Base-by-base conservation (phyloP, 2,888 invertebrate species). In the Spicauda simplicius region DNA sequence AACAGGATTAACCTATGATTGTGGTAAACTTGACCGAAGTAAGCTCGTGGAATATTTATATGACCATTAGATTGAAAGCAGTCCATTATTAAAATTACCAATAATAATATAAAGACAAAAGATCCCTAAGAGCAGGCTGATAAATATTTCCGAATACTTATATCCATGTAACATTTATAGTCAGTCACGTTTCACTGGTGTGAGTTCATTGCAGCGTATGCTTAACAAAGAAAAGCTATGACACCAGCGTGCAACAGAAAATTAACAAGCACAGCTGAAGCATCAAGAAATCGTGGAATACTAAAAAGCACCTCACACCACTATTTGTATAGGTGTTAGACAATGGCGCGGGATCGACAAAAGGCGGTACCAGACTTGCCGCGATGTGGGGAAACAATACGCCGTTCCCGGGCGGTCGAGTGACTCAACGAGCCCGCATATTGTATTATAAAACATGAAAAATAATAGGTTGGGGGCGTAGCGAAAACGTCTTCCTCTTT, bases 301-400 rank as follows among this genome's bases (percentile, higher is more conserved):
- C 67, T 67, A 70, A 73, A 73, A 73, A 70, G 68, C 70, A 71
- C 63, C 69, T 61, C 66, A 69, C 64, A 66, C 57, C 66, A 82
- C 81, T 83, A 82, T 87, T 84, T 86, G 83, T 85, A 84, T 83
- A 83, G 84, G 77, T 77, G 75, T 78, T 79, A 85, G 85, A 91
- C 90, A 90, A 91, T 84, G 75, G 84, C 73, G 77, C 78, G 79
- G 83, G 83, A 81, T 82, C 84, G 82, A 89, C 88, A 90, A 89
- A 87, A 86, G 86, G 80, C 82, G 78, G 81, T 81, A 82, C 83
- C 86, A 84, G 82, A 80, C 84, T 82, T 77, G 82, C 82, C 79
- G 81, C 79, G 78, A 78, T 81, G 84, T 80, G 75, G 80, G 80
- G 81, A 80, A 85, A 89, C 89, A 89, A 90, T 87, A 80, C 81